Base-by-base conservation (phyloP, 53 echinoderm and acorn worm species). In the Luidia sarsii region DNA sequence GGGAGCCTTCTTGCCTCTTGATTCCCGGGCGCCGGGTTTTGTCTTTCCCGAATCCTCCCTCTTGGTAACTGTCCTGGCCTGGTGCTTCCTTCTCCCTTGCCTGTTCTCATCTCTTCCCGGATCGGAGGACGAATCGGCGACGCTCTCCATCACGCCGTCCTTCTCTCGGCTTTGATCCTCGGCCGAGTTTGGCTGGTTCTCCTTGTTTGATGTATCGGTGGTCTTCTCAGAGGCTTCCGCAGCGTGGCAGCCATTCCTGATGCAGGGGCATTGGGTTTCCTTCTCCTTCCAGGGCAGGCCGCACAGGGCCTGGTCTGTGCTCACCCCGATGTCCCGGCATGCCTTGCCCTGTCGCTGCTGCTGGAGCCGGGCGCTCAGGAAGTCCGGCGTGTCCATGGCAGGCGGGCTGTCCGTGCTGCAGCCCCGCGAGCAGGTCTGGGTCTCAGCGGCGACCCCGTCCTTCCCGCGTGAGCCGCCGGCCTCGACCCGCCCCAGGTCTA, bases 351-450 rank as follows among this genome's bases (percentile, higher is more conserved):
- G 59, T 31, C 61, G 60, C 61, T 77, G 35, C 25, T 20, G 30
- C 27, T 20, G 23, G 38, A 46, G 60, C 46, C 37, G 33, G 0
- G 16, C 46, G 29, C 46, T 61, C 61, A 77, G 22, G 61, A 77
- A 77, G 19, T 48, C 61, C 24, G 15, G 19, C 2, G 61, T 29
- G 48, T 77, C 48, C 20, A 77, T n/a, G 6, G 46, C 77, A n/a
- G 77, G 77, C 41, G 77, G 77, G 22, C 77, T 77, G 61, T 77
- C 61, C 16, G 77, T 77, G 43, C 77, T 77, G 77, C 77, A 77
- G 43, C 77, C 77, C 43, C 77, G 37, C 18, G 77, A 60, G 46
- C 77, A 77, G 15, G 77, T 77, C 61, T 77, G 45, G 7, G 45
- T 10, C 19, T 77, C 61, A 27, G 39, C 9, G 21, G 15, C 18